Conservation (phyloP, 2,797 vertebrate species). For the Gallinago solitaria region DNA sequence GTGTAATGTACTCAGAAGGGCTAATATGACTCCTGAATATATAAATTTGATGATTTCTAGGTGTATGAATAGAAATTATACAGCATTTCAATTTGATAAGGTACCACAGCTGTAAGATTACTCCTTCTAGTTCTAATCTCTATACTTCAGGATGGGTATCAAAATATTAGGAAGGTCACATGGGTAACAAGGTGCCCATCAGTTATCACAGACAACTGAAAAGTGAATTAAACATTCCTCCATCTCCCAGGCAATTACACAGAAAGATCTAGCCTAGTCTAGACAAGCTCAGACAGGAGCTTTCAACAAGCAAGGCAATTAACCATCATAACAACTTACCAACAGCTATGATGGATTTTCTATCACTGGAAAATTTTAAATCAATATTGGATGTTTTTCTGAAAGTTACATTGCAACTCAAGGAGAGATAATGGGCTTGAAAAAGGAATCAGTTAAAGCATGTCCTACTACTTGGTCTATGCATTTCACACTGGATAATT, state of each 20-base stretch:
- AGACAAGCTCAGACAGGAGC: not conserved
- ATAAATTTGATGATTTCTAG: not conserved
- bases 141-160: not conserved
- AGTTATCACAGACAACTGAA: no score
- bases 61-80: not conserved
- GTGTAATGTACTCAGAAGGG: not conserved
- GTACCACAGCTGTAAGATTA: not conserved
- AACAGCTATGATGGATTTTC: not conserved
- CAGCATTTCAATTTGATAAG: not conserved
- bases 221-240: not conserved
- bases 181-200: not conserved
- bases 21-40: not conserved
- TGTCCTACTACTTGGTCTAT: not conserved
- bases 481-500: not conserved
- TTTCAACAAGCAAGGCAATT: not conserved
- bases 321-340: not conserved
- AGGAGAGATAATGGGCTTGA: not conserved
- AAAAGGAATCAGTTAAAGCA: not conserved
- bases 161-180: not conserved
- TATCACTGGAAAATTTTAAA: conserved; percentile 2
- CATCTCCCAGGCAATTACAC: not conserved
- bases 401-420: not conserved
- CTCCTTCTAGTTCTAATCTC: not conserved
- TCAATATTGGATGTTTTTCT: not conserved
- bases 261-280: not conserved